Evolutionary conservation across 1,140 invertebrate genomes (phyloP).

Genomic region (Adoxophyes honmai): DNA sequence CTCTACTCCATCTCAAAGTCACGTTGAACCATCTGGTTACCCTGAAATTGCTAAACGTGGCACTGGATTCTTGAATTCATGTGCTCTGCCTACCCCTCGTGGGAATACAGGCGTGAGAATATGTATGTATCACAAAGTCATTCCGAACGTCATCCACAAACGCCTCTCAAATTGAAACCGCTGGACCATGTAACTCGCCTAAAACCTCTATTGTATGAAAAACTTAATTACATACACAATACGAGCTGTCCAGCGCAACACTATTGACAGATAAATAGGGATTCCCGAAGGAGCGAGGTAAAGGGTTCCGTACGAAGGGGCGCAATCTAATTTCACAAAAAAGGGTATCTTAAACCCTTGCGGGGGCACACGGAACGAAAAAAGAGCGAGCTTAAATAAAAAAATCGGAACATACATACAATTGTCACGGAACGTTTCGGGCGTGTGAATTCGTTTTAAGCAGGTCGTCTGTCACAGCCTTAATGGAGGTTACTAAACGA

Average conservation of each 20-base stretch:
- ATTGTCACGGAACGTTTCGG: too few relatives aligned
- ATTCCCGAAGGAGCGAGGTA: conserved; percentile 34
- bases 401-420: too few relatives aligned
- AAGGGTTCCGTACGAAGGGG: conserved; percentile 51
- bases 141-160: neutral
- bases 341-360: conserved; percentile 48
- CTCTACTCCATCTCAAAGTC: too few relatives aligned
- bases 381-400: conserved; percentile 4
- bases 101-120: too few relatives aligned
- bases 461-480: too few relatives aligned
- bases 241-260: conserved; percentile 32
- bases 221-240: conserved; percentile 55
- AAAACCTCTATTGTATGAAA: conserved; percentile 20
- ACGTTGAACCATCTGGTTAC: too few relatives aligned
- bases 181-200: neutral
- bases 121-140: too few relatives aligned
- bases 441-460: too few relatives aligned
- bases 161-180: neutral
- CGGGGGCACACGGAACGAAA: conserved; percentile 26
- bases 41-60: too few relatives aligned
- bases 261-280: conserved; percentile 44
- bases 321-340: conserved; percentile 67
- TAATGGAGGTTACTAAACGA: too few relatives aligned
- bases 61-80: too few relatives aligned
- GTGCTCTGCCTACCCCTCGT: too few relatives aligned